Evolutionary conservation across 2,113 vertebrate species (phyloP), one percentile per base, ranked within the genome.

Genomic region (Cyanoderma ruficeps): DNA sequence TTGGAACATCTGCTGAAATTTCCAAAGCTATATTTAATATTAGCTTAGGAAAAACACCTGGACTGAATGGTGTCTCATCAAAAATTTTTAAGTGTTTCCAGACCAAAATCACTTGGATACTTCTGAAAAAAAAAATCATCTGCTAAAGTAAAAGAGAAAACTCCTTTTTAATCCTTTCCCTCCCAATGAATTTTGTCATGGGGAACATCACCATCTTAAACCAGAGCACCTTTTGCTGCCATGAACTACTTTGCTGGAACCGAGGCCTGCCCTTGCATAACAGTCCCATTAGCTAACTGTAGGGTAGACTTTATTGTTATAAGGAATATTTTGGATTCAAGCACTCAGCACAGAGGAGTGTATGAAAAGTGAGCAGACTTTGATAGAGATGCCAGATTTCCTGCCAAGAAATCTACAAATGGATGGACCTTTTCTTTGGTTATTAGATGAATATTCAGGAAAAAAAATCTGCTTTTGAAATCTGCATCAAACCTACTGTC

Each of bases 1-100:
- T 53, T 2, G 6, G 75, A 96, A 91, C 71, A 89, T 96, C 81
- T 94, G 92, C 49, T 87, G 55, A 93, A 91, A 46, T 97, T 96
- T 96, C 89, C 91, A 80, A 52, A 83, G 71, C 64, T 94, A 41
- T 92, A 71, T 95, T 95, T 97, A 94, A 85, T 91, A 67, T 71
- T 93, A 83, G 82, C 79, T 92, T 89, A 70, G 89, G 87, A 90
- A 84, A 95, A 95, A 79, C 93, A 97, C 95, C 95, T 95, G 93
- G 87, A 39, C 77, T 37, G 77, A 82, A 72, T 78, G 44, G 47
- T 93, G 67, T 95, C 79, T 93, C 91, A 92, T 90, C 59, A 93
- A 94, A 90, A 91, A 75, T 16, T n/a, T 69, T 4, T 81, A 86
- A 88, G 60, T 78, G 44, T 76, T 90, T 93, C 92, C 89, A 96